phyloP scores from a whole-genome alignment of 2,888 invertebrate species.

The Brenthis ino region DNA sequence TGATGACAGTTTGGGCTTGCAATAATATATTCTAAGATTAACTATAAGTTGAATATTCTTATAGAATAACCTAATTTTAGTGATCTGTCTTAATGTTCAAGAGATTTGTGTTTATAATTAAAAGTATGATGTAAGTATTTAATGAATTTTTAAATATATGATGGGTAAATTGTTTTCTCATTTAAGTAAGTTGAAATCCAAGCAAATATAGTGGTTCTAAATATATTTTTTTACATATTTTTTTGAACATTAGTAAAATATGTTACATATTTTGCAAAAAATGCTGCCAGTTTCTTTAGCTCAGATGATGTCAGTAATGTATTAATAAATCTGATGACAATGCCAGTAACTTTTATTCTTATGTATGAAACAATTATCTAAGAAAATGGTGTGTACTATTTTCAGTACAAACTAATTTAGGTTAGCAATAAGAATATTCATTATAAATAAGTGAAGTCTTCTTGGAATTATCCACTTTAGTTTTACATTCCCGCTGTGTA shows the following conservation, averaged over 20 bases:
- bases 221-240: neutral
- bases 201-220: neutral
- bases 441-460: conserved; percentile 52
- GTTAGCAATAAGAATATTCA: conserved; percentile 34
- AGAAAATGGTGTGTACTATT: neutral
- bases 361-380: neutral
- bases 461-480: conserved; percentile 48
- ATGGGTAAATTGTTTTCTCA: conserved; percentile 6
- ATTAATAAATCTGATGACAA: no score
- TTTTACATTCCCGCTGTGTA: conserved; percentile 37
- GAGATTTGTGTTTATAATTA: no score
- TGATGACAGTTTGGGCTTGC: conserved; percentile 31
- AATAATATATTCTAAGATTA: conserved; percentile 24
- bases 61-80: conserved; percentile 22
- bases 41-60: conserved; percentile 36
- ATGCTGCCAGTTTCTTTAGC: no score
- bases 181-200: neutral
- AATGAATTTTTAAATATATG: conserved; percentile 6
- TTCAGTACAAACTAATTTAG: conserved; percentile 22
- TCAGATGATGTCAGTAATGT: no score
- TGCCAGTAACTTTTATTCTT: no score
- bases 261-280: no score
- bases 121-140: neutral
- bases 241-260: no score
- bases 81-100: conserved; percentile 1